These are phyloP conservation scores for Cheilosia grossa DNA, from an alignment of 2,888 invertebrate genomes.

Conservation along the genomic window DNA sequence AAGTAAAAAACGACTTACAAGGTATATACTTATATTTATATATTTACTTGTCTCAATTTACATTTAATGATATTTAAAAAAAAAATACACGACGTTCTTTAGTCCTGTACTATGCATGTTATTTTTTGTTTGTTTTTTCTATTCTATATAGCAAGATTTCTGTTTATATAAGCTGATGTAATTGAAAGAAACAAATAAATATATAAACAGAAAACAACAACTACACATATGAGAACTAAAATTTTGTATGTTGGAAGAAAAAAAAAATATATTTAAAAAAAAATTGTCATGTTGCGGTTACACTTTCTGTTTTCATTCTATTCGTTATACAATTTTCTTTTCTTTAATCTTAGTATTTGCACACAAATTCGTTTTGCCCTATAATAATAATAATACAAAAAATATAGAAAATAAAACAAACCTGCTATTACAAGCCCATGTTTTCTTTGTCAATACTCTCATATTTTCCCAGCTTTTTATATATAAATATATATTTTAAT, in stretches of 20 bases:
- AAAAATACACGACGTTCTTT: constrained; percentile 66
- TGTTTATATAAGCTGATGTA: constrained; percentile 67
- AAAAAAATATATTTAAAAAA: constrained; percentile 1
- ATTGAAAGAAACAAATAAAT: constrained; percentile 61
- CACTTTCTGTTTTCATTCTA: constrained; percentile 20
- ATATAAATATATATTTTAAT: constrained; percentile 72
- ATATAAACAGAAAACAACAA: constrained; percentile 46
- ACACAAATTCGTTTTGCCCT: constrained; percentile 73
- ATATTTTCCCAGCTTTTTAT: constrained; percentile 61
- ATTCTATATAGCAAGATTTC: constrained; percentile 71
- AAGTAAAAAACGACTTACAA: constrained; percentile 64
- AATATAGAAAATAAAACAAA: constrained; percentile 25
- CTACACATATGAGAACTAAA: constrained; percentile 9
- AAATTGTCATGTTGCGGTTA: constrained; percentile 31
- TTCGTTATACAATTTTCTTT: constrained; percentile 32
- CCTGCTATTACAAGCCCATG: constrained; percentile 34
- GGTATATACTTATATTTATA: constrained; percentile 68
- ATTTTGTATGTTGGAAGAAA: constrained; percentile 9
- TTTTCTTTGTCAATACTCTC: constrained; percentile 12
- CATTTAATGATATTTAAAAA: constrained; percentile 69
- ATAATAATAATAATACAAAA: constrained; percentile 40
- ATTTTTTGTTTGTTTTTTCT: constrained; percentile 71
- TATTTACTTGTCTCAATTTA: constrained; percentile 74
- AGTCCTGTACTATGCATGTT: constrained; percentile 76
- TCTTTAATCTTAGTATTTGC: constrained; percentile 72